Percentiles rank a stretch among this genome's conserved stretches.
phyloP scores from a whole-genome alignment of 2,113 vertebrate species.

The Riparia riparia region DNA sequence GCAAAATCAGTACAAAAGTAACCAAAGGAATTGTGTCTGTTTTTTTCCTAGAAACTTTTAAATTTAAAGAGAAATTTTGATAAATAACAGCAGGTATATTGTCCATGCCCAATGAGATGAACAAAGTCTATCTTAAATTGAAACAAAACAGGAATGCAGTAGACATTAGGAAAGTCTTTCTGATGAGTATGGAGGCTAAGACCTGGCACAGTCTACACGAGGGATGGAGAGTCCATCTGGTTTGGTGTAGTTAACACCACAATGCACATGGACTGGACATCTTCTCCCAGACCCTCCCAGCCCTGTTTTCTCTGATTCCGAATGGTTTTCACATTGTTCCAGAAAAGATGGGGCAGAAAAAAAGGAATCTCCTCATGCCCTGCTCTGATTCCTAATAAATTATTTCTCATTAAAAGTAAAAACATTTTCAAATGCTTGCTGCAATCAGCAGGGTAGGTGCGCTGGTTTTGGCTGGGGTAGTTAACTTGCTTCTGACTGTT shows the following conservation, averaged over 20 bases:
- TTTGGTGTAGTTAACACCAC: background rate
- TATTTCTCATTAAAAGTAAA: background rate
- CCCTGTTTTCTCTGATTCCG: background rate
- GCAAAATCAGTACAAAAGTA: background rate
- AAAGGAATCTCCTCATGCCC: background rate
- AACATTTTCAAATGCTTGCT: background rate
- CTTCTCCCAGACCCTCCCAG: background rate
- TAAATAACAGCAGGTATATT: background rate
- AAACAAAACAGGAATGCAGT: background rate
- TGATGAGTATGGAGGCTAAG: background rate
- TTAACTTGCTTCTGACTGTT: background rate
- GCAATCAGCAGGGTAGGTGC: background rate
- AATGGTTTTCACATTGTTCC: background rate
- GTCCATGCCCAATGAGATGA: background rate
- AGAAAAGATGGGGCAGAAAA: background rate
- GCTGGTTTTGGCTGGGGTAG: background rate
- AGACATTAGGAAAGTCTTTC: background rate
- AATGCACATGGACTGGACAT: background rate
- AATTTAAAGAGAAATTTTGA: background rate
- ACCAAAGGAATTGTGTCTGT: accelerated
- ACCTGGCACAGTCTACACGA: background rate
- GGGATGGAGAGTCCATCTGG: background rate
- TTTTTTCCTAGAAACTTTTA: background rate
- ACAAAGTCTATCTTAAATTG: background rate
- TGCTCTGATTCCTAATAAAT: background rate